Conservation (phyloP, 2,113 vertebrate genomes). For the Felis chaus region DNA sequence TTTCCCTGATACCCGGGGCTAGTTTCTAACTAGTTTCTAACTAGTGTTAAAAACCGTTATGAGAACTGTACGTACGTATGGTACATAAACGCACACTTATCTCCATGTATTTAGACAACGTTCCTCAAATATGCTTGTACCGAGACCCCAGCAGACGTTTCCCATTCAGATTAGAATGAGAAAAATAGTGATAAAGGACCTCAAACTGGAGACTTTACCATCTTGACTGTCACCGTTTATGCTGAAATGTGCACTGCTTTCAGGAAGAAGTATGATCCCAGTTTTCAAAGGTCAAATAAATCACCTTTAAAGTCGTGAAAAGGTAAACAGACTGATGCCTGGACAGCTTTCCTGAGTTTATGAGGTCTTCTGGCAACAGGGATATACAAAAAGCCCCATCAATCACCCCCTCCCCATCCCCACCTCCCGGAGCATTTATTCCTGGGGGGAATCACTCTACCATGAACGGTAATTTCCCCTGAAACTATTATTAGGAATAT, state of each 20-base stretch:
- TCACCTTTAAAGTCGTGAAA: slow-evolving; percentile 83
- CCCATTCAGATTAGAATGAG: slow-evolving; percentile 58
- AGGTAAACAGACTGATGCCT: slow-evolving; percentile 82
- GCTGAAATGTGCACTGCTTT: slow-evolving; percentile 69
- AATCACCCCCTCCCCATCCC: slow-evolving; percentile 72
- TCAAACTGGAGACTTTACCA: slow-evolving; percentile 45
- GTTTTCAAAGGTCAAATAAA: slow-evolving; percentile 85
- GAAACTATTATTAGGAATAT: slow-evolving; percentile 74
- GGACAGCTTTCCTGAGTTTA: slow-evolving; percentile 81
- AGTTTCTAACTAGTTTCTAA: slow-evolving; percentile 51
- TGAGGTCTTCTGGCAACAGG: slow-evolving; percentile 82
- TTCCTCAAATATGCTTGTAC: slow-evolving; percentile 58
- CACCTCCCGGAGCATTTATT: slow-evolving; percentile 58
- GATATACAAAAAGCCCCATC: slow-evolving; percentile 79
- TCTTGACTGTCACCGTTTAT: slow-evolving; percentile 67
- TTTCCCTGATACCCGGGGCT: background rate
- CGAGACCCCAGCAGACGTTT: background rate
- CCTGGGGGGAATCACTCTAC: slow-evolving; percentile 42
- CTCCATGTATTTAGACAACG: slow-evolving; percentile 61
- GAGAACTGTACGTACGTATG: slow-evolving; percentile 11
- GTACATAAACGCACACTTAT: slow-evolving; percentile 56
- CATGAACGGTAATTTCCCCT: slow-evolving; percentile 56
- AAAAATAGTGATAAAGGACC: slow-evolving; percentile 62
- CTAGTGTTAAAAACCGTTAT: slow-evolving; percentile 65
- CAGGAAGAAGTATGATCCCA: slow-evolving; percentile 78